A percentile compares a stretch with the other conserved stretches of the same genome.
Evolutionary conservation across 2,888 invertebrate species (phyloP).

Genomic region (Cosmorhoe ocellata): DNA sequence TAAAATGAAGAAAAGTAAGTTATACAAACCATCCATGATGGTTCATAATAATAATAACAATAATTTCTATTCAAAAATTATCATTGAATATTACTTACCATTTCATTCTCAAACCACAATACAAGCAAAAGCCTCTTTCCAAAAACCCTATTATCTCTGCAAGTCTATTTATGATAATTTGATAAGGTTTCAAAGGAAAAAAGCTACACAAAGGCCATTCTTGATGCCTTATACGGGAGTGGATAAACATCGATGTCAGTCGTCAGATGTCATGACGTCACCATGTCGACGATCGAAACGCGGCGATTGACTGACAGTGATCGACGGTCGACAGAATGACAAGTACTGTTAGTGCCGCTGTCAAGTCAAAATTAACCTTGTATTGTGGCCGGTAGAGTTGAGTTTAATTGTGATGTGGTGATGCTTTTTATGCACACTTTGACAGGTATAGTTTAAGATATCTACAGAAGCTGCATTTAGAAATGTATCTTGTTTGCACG

Average conservation of each 20-base stretch:
- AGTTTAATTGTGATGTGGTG: not conserved
- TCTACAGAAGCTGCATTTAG: slow-evolving; percentile 20
- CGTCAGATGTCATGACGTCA: slow-evolving; percentile 66
- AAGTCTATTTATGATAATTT: slow-evolving; percentile 37
- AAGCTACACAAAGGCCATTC: slow-evolving; percentile 40
- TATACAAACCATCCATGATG: no score
- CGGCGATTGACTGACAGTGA: slow-evolving; percentile 69
- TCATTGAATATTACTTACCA: no score
- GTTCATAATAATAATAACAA: no score
- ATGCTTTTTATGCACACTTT: slow-evolving; percentile 32
- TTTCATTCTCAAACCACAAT: slow-evolving; percentile 18
- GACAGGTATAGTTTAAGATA: slow-evolving; percentile 36
- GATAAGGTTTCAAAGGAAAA: slow-evolving; percentile 37
- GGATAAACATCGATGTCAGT: slow-evolving; percentile 70
- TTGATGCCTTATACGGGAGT: slow-evolving; percentile 71
- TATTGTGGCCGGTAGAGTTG: not conserved
- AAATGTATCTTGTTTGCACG: slow-evolving; percentile 20
- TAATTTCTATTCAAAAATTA: no score
- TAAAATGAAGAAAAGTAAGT: no score
- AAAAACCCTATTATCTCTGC: slow-evolving; percentile 26
- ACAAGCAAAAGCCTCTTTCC: slow-evolving; percentile 11
- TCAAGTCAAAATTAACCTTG: slow-evolving; percentile 18
- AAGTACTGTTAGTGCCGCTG: slow-evolving; percentile 35
- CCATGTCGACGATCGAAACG: slow-evolving; percentile 48
- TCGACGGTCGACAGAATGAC: slow-evolving; percentile 63